Conservation (phyloP, 2,797 vertebrate species). For the Scolopax rusticola region DNA sequence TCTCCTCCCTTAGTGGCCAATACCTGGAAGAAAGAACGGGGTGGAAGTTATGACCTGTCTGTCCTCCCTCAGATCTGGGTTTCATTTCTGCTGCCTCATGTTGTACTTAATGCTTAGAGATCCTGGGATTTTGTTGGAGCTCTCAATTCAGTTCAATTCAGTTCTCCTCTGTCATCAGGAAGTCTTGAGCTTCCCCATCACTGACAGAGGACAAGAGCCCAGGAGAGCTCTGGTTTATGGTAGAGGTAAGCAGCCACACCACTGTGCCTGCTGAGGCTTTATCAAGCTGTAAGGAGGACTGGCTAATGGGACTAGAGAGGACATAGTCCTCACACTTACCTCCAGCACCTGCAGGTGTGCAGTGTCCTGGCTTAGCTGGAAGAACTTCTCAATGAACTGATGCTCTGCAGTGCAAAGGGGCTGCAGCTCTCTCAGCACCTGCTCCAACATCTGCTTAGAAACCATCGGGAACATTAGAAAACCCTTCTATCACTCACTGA, state of each 20-base stretch:
- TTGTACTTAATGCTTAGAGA: neutral
- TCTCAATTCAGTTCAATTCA: too few species aligned
- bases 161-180: neutral
- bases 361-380: neutral
- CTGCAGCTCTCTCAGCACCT: slow-evolving; percentile 52
- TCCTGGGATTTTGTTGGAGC: neutral
- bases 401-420: slow-evolving; percentile 38
- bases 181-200: neutral
- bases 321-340: neutral
- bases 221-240: neutral
- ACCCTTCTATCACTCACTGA: too few species aligned
- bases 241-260: neutral
- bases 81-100: neutral
- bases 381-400: slow-evolving; percentile 63
- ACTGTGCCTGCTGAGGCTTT: neutral
- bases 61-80: neutral
- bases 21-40: neutral
- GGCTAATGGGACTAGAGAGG: neutral
- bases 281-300: neutral
- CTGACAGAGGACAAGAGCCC: neutral
- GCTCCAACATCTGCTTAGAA: slow-evolving; percentile 50
- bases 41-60: neutral
- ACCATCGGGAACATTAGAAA: neutral
- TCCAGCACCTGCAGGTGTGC: neutral
- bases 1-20: neutral